phyloP scores from a whole-genome alignment of 2,797 vertebrate species.

The Darevskia nairensis region DNA sequence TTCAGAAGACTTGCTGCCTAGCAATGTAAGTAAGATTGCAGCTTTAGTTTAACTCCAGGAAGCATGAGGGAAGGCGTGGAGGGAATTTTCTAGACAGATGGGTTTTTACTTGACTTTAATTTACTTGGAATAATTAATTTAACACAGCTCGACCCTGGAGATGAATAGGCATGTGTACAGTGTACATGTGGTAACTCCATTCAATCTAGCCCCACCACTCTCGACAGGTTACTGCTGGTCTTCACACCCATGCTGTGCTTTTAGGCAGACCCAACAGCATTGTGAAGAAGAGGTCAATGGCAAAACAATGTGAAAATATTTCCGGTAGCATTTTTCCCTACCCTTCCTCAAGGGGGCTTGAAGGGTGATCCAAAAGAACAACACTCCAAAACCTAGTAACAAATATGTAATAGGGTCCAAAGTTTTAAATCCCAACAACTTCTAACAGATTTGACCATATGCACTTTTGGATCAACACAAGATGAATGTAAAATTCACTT shows the following conservation, averaged over 20 bases:
- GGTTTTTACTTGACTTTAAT: not conserved
- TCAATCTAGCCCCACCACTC: not conserved
- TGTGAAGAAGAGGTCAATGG: too few relatives aligned
- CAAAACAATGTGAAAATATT: not conserved
- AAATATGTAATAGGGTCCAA: too few relatives aligned
- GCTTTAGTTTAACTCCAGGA: not conserved
- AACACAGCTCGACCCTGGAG: not conserved
- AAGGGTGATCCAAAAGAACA: too few relatives aligned
- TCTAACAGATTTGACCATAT: too few relatives aligned
- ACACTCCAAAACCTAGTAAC: too few relatives aligned
- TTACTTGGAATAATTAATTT: not conserved
- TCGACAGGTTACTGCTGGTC: not conserved
- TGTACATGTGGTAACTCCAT: not conserved
- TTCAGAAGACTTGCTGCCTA: not conserved
- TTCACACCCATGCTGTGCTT: not conserved
- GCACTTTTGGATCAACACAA: too few relatives aligned
- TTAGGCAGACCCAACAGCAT: not conserved
- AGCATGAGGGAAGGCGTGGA: not conserved
- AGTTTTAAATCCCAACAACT: too few relatives aligned
- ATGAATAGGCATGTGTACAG: not conserved
- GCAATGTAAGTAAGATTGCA: not conserved
- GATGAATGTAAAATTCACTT: too few relatives aligned
- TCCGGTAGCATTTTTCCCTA: too few relatives aligned
- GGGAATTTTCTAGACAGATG: not conserved
- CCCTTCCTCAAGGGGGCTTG: too few relatives aligned